Conservation (phyloP, 1,140 invertebrate genomes). For the Venturia canescens region DNA sequence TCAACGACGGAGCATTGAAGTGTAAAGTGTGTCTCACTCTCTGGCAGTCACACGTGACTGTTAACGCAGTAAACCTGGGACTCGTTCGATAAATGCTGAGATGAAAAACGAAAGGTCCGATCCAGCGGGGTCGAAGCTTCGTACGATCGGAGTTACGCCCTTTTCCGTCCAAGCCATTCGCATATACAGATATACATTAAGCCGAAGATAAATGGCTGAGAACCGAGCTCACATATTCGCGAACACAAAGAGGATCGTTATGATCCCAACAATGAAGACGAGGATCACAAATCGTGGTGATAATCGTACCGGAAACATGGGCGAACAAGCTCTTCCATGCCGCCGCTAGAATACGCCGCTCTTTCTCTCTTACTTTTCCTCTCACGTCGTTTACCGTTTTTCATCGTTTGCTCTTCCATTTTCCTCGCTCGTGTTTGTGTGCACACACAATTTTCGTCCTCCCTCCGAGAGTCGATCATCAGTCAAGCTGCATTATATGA, state of each 20-base stretch:
- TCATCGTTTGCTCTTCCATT: conserved; percentile 20
- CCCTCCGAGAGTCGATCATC: conserved; percentile 6
- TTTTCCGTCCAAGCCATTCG: neutral
- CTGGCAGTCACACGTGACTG: neutral
- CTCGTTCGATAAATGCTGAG: neutral
- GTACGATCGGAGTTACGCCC: neutral
- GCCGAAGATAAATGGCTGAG: conserved; percentile 31
- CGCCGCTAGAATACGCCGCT: neutral
- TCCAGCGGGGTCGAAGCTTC: neutral
- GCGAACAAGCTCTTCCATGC: neutral
- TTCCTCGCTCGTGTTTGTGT: neutral
- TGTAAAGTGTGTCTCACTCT: conserved; percentile 43
- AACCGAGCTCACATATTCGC: conserved; percentile 16
- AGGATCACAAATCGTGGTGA: conserved; percentile 3
- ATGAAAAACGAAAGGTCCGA: neutral
- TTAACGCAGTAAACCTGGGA: neutral
- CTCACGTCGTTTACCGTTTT: conserved; percentile 16
- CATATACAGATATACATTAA: neutral
- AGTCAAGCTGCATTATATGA: conserved; percentile 24
- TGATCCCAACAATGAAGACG: conserved; percentile 23
- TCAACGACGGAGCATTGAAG: conserved; percentile 32
- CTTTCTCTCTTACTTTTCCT: neutral
- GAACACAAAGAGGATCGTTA: conserved; percentile 26
- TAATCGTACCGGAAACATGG: conserved; percentile 23
- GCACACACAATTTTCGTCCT: neutral